Evolutionary conservation across 2,888 invertebrate genomes (phyloP).

Genomic region (Hirtodrosophila cameraria): DNA sequence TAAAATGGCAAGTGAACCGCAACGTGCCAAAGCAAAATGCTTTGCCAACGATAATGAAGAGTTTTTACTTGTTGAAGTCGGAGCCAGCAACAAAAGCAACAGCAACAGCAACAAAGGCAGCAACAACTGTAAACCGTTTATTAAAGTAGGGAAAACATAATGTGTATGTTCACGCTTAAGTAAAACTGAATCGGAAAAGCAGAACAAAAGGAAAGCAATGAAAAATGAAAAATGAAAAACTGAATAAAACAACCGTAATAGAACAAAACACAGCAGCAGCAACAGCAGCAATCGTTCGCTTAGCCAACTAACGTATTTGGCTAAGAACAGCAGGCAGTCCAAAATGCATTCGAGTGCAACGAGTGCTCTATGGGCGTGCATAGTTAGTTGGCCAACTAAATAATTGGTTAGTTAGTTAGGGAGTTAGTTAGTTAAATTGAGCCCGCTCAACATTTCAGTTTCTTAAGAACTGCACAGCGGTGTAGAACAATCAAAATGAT

Average conservation of each 20-base stretch:
- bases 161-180: conserved; percentile 74
- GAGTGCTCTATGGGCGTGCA: conserved; percentile 34
- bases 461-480: conserved; percentile 44
- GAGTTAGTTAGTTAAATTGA: conserved; percentile 13
- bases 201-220: conserved; percentile 57
- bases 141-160: conserved; percentile 75
- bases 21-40: conserved; percentile 55
- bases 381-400: conserved; percentile 1
- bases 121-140: conserved; percentile 60
- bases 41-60: conserved; percentile 65
- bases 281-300: conserved; percentile 42
- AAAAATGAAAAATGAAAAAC: conserved; percentile 17
- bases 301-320: conserved; percentile 40
- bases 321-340: conserved; percentile 38
- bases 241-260: conserved; percentile 37
- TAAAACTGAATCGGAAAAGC: conserved; percentile 71
- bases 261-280: conserved; percentile 47
- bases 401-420: conserved; percentile 16
- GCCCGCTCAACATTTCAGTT: conserved; percentile 38
- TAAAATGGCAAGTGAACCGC: conserved; percentile 71
- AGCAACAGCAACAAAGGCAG: conserved; percentile 17
- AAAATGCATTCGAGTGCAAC: conserved; percentile 66
- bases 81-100: conserved; percentile 22
- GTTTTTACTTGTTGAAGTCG: conserved; percentile 73
- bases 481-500: conserved; percentile 50